Percentiles rank a stretch among this genome's conserved stretches.
Conservation (phyloP, 2,888 invertebrate genomes). For the Andrena flavipes region DNA sequence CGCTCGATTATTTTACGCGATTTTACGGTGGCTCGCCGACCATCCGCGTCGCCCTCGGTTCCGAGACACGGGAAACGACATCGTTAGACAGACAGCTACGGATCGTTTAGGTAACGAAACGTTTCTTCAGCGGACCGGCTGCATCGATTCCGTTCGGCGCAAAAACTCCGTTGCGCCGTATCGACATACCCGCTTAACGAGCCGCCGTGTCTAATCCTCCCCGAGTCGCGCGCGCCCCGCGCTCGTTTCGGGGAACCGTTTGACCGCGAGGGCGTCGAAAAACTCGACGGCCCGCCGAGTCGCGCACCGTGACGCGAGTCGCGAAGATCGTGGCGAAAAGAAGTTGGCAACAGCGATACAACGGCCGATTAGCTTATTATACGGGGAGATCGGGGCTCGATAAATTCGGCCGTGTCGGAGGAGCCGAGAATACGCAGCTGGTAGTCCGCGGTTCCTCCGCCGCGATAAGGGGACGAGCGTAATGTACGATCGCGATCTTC, state of each 20-base stretch:
- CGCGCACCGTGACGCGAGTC: conserved; percentile 26
- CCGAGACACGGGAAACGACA: conserved; percentile 35
- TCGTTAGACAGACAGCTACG: conserved; percentile 30
- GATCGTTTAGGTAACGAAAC: conserved; percentile 26
- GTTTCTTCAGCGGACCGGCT: conserved; percentile 28
- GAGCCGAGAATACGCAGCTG: conserved; percentile 65
- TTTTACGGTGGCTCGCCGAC: conserved; percentile 53
- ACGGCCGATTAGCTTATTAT: conserved; percentile 81
- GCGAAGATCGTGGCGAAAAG: conserved; percentile 56
- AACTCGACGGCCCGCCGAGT: conserved; percentile 22
- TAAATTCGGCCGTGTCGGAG: conserved; percentile 72
- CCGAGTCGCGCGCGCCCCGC: background rate
- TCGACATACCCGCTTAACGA: conserved; percentile 11
- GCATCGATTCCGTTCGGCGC: background rate
- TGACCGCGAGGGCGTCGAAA: conserved; percentile 44
- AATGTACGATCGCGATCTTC: conserved; percentile 74
- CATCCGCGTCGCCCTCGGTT: conserved; percentile 38
- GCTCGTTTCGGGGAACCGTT: conserved; percentile 40
- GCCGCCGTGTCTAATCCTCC: conserved; percentile 8
- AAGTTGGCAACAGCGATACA: conserved; percentile 73
- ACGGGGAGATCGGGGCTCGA: conserved; percentile 76
- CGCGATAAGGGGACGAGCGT: conserved; percentile 54
- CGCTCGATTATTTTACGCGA: conserved; percentile 66
- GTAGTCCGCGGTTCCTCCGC: conserved; percentile 45
- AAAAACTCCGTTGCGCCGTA: conserved; percentile 3